Conservation (phyloP, 1,140 invertebrate species). For the Solenopsis invicta region DNA sequence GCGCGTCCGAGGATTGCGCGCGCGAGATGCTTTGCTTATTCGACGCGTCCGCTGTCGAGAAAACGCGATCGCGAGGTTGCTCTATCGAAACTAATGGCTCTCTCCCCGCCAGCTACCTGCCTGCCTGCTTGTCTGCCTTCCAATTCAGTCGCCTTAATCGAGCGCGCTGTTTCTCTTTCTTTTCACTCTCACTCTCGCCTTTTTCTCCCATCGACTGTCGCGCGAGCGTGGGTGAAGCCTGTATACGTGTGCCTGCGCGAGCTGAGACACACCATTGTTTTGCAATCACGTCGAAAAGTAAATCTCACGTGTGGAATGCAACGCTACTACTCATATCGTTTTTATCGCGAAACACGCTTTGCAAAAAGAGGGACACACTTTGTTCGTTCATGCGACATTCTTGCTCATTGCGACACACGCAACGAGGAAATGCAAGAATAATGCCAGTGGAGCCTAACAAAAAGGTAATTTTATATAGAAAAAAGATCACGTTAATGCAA, state of each 20-base stretch:
- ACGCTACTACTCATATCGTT: background rate
- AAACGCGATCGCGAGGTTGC: conserved; percentile 36
- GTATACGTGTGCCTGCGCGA: background rate
- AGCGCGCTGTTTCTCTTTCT: conserved; percentile 51
- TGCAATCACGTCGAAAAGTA: conserved; percentile 55
- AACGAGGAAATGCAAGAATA: background rate
- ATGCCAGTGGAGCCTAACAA: background rate
- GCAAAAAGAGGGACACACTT: background rate
- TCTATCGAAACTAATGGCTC: conserved; percentile 52
- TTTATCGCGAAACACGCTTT: background rate
- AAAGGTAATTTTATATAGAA: background rate
- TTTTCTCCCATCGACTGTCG: conserved; percentile 32
- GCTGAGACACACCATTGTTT: conserved; percentile 24
- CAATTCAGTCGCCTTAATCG: conserved; percentile 27
- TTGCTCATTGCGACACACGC: too few species aligned
- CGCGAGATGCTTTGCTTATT: conserved; percentile 21
- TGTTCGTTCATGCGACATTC: background rate
- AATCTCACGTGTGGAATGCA: conserved; percentile 28
- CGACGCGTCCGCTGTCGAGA: conserved; percentile 4
- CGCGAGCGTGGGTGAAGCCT: conserved; percentile 54
- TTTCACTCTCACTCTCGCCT: conserved; percentile 57
- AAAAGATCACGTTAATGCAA: background rate
- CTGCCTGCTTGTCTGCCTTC: background rate
- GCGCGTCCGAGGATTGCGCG: background rate
- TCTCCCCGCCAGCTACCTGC: background rate